Evolutionary conservation across 2,888 invertebrate species (phyloP), one percentile per base, ranked within the genome.

Genomic region (Polydrusus pterygomalis): DNA sequence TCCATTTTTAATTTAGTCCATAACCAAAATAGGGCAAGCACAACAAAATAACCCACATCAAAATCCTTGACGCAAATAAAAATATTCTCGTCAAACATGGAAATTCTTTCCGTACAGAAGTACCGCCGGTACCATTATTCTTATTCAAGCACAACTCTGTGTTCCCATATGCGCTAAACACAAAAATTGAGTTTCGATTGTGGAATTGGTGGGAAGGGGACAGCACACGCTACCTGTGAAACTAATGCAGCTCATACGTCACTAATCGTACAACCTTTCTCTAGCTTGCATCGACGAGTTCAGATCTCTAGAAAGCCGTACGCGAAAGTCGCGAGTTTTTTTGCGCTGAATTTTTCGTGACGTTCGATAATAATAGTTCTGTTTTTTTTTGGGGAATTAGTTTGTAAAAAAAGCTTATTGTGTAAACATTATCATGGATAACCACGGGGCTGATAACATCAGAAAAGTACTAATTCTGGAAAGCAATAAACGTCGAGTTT

Each of bases 401-500:
- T 47, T 15, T 17, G 47, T 47, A 7, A 17, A 47, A n/a, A 0
- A 47, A 8, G 9, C 30, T 15, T n/a, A 25, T n/a, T 38, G 58
- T 60, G 58, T 34, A 15, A 38, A 38, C 15, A 38, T n/a, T 7
- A 54, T 8, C 13, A 76, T 72, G 72, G 72, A 76, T 62, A 67
- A 68, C 10, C 45, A 13, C 18, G 30, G 54, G 25, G 10, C n/a
- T 9, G 68, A 70, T 34, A 62, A 72, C 69, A 80, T 81, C 51
- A 80, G 79, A 62, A 81, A 81, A 58, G 78, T 81, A 45, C 54
- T 81, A 40, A 71, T 81, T 11, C 18, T 80, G 47, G 78, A 80
- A 60, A 75, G 65, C 15, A 78, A 77, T 20, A 74, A 78, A 25
- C 67, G 76, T 43, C 64, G 79, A 17, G 54, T 79, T 9, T 67